These are phyloP conservation scores for Agonum fuliginosum DNA, from an alignment of 2,888 invertebrate genomes.

Conservation along the genomic window DNA sequence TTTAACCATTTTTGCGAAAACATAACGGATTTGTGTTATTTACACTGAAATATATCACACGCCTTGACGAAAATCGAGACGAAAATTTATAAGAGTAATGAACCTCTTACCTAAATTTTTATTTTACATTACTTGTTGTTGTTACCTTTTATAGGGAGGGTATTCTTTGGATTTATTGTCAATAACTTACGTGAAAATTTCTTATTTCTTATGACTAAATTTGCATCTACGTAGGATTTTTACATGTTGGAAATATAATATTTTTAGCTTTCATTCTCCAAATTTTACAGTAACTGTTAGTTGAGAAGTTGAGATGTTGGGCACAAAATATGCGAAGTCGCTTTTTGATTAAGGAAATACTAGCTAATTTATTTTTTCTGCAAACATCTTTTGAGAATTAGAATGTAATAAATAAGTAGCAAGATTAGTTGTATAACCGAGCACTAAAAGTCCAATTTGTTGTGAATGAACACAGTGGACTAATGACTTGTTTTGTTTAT, in stretches of 20 bases:
- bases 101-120: neutral
- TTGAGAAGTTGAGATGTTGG: neutral
- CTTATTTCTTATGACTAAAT: slow-evolving; percentile 3
- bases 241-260: slow-evolving; percentile 5
- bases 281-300: slow-evolving; percentile 18
- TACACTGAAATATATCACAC: slow-evolving; percentile 47
- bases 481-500: too few relatives aligned
- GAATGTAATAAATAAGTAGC: too few relatives aligned
- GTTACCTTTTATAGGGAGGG: slow-evolving; percentile 19
- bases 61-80: slow-evolving; percentile 31
- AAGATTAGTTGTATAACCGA: too few relatives aligned
- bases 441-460: too few relatives aligned
- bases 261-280: slow-evolving; percentile 8
- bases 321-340: neutral
- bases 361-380: too few relatives aligned
- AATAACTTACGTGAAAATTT: neutral
- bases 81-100: neutral
- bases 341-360: neutral
- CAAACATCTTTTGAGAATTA: too few relatives aligned
- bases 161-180: slow-evolving; percentile 5
- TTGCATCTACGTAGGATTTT: slow-evolving; percentile 14
- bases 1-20: slow-evolving; percentile 25
- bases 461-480: too few relatives aligned
- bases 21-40: slow-evolving; percentile 41
- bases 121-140: neutral